These are phyloP conservation scores for Goniozus legneri DNA, from an alignment of 1,140 invertebrate species.

Conservation along the genomic window DNA sequence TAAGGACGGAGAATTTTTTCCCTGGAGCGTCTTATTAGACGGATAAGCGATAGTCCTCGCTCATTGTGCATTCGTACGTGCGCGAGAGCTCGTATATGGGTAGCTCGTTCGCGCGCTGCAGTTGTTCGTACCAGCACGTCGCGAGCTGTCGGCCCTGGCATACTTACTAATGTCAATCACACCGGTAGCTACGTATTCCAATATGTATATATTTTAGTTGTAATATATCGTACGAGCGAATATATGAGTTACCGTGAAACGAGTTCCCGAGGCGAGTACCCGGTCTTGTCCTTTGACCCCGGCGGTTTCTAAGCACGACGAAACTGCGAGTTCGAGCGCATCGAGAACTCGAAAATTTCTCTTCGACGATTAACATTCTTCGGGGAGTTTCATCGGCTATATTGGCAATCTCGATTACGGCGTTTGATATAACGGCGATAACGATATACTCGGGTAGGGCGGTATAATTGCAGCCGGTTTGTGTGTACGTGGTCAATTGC, in stretches of 20 bases:
- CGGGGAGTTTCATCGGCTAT: too few species aligned
- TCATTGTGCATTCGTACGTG: slow-evolving; percentile 29
- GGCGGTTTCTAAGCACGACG: slow-evolving; percentile 25
- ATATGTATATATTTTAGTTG: slow-evolving; percentile 4
- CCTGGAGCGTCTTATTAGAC: too few species aligned
- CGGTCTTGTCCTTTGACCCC: slow-evolving; percentile 27
- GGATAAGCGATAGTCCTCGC: too few species aligned
- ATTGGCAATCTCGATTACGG: too few species aligned
- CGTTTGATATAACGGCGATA: too few species aligned
- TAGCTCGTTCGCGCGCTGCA: slow-evolving; percentile 35
- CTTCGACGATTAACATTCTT: too few species aligned
- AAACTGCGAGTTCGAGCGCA: slow-evolving; percentile 18
- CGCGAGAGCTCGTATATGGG: slow-evolving; percentile 33
- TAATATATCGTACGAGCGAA: not conserved
- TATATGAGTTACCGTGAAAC: not conserved
- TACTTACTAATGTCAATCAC: slow-evolving; percentile 57
- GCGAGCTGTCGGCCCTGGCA: slow-evolving; percentile 54
- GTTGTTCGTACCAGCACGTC: slow-evolving; percentile 44
- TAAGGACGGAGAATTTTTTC: too few species aligned
- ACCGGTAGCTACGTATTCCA: slow-evolving; percentile 43
- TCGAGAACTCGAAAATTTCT: too few species aligned
- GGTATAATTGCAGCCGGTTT: too few species aligned
- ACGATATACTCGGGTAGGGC: too few species aligned
- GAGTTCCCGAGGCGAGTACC: not conserved
- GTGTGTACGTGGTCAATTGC: too few species aligned